Evolutionary conservation across 35 echinoderm and acorn worm genomes (phyloP).

Genomic region (Heliocidaris tuberculata): DNA sequence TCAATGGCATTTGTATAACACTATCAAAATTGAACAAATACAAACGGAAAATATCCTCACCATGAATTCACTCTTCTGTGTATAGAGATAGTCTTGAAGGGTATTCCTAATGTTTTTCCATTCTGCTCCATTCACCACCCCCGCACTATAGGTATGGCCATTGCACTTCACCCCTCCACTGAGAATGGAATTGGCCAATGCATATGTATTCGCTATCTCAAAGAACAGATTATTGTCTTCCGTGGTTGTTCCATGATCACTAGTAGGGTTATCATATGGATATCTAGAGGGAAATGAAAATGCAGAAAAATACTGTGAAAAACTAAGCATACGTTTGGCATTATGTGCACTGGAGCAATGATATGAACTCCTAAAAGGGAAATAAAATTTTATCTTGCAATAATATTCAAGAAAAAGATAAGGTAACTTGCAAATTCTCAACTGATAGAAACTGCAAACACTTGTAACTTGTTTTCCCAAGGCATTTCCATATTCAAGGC

Average conservation of each 20-base stretch:
- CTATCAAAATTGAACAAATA: background rate
- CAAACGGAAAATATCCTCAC: conserved; percentile 39
- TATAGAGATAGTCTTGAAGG: conserved; percentile 90
- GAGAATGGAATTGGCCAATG: conserved; percentile 71
- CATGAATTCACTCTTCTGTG: conserved; percentile 63
- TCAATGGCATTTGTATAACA: too few relatives aligned
- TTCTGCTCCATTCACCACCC: conserved; percentile 56
- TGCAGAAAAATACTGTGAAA: too few relatives aligned
- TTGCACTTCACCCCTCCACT: conserved; percentile 56
- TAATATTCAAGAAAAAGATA: too few relatives aligned
- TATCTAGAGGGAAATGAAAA: conserved; percentile 53
- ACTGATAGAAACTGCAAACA: too few relatives aligned
- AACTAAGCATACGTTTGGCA: too few relatives aligned
- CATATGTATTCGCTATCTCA: conserved; percentile 73
- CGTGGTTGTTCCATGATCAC: conserved; percentile 57
- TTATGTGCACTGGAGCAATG: too few relatives aligned
- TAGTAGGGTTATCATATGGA: conserved; percentile 66
- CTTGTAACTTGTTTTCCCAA: too few relatives aligned
- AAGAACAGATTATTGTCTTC: conserved; percentile 72
- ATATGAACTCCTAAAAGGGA: too few relatives aligned
- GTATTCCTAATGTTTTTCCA: conserved; percentile 55
- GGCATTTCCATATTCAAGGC: too few relatives aligned
- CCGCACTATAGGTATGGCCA: conserved; percentile 49
- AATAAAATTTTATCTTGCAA: too few relatives aligned
- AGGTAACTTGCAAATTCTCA: too few relatives aligned